Percentiles rank a stretch among this genome's conserved stretches.
Conservation (phyloP, 2,888 invertebrate species). For the Noctua pronuba region DNA sequence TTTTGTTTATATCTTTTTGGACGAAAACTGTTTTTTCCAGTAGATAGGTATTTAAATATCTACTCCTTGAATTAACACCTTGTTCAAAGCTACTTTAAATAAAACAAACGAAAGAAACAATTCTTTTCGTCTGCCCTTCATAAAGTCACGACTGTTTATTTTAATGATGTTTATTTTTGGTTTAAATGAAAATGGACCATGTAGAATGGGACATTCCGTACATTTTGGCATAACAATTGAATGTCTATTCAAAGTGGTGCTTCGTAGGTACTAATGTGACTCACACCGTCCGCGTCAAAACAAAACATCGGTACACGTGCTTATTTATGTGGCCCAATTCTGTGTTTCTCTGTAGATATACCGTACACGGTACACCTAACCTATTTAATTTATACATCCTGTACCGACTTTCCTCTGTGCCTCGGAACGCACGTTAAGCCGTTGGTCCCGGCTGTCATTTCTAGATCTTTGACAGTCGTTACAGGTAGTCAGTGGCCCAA, state of each 20-base stretch:
- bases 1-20: background rate
- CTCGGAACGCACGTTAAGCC: too few species aligned
- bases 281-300: background rate
- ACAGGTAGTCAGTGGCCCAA: too few species aligned
- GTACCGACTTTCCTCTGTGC: too few species aligned
- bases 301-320: conserved; percentile 9
- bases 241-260: background rate
- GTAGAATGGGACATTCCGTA: background rate
- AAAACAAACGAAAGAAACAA: background rate
- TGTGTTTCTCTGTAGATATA: background rate
- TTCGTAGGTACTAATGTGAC: background rate
- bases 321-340: conserved; percentile 1
- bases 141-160: background rate
- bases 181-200: conserved; percentile 11
- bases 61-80: background rate
- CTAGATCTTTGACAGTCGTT: too few species aligned
- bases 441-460: too few species aligned
- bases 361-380: background rate
- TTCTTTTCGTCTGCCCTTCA: background rate
- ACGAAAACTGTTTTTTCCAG: background rate
- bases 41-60: background rate
- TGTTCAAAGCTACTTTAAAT: background rate
- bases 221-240: conserved; percentile 6
- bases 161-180: background rate
- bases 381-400: background rate